These are phyloP conservation scores for Kryphioiulus occultus DNA, from an alignment of 2,888 invertebrate genomes.

Conservation along the genomic window DNA sequence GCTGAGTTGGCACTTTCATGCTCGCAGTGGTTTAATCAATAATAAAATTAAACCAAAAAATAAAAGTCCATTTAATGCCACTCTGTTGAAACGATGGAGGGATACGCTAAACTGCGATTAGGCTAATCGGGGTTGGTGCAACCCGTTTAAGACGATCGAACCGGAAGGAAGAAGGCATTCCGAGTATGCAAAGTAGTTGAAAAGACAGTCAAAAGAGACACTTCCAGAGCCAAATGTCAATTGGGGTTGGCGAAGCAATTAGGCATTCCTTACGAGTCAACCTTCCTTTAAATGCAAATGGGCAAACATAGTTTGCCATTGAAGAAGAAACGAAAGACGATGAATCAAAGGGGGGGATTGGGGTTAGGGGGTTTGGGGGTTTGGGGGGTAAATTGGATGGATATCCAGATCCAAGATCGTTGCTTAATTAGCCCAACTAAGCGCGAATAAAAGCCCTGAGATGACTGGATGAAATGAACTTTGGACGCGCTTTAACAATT, in stretches of 20 bases:
- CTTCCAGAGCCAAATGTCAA: background rate
- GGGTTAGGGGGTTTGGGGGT: background rate
- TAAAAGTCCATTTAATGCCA: background rate
- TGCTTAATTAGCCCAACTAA: background rate
- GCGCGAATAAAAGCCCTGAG: background rate
- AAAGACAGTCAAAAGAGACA: background rate
- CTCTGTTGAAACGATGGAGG: too few relatives aligned
- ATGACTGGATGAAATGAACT: background rate
- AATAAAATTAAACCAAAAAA: constrained; percentile 12
- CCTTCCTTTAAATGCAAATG: background rate
- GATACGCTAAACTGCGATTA: background rate
- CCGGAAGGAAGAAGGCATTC: background rate
- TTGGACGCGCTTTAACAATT: background rate
- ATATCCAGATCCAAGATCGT: background rate
- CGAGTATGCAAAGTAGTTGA: background rate
- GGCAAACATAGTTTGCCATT: background rate
- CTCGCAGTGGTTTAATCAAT: constrained; percentile 23
- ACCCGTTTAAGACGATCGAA: background rate
- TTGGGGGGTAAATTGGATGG: background rate
- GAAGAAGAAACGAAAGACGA: background rate
- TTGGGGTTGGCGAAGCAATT: background rate
- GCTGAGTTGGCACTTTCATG: constrained; percentile 1
- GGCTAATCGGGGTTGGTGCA: background rate
- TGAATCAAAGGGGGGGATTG: background rate
- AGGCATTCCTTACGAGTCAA: background rate